These are phyloP conservation scores for Tarsius wallacei DNA, from an alignment of 2,797 vertebrate species.

Conservation along the genomic window DNA sequence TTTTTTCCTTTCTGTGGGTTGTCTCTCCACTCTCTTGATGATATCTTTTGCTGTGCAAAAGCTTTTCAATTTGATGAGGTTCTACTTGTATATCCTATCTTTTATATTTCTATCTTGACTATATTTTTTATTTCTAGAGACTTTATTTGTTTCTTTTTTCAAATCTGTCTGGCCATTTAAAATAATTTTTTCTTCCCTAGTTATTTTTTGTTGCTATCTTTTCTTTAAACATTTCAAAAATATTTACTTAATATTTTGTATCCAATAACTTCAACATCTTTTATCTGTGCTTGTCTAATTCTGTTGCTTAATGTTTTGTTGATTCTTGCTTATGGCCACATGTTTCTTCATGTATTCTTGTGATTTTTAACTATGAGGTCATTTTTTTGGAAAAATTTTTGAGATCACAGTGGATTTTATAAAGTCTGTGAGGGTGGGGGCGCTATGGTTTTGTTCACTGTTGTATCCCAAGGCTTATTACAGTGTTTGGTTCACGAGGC, in stretches of 20 bases:
- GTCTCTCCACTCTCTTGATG: too few relatives aligned
- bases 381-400: conserved; percentile 41
- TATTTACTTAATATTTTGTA: background rate
- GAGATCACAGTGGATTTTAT: background rate
- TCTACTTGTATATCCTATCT: too few relatives aligned
- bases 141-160: background rate
- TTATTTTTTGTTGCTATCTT: conserved; percentile 47
- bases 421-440: background rate
- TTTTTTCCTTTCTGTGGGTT: too few relatives aligned
- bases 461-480: conserved; percentile 8
- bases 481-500: background rate
- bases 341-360: conserved; percentile 1
- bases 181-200: conserved; percentile 24
- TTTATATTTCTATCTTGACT: too few relatives aligned
- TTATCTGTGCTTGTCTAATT: conserved; percentile 39
- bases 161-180: background rate
- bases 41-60: too few relatives aligned
- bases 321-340: background rate
- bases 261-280: conserved; percentile 2
- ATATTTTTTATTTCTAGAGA: conserved; percentile 60
- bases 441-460: background rate
- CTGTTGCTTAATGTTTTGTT: background rate
- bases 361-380: conserved; percentile 7
- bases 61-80: too few relatives aligned
- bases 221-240: conserved; percentile 46